phyloP scores from a whole-genome alignment of 1,140 invertebrate genomes.

The Caenorhabditis tropicalis region DNA sequence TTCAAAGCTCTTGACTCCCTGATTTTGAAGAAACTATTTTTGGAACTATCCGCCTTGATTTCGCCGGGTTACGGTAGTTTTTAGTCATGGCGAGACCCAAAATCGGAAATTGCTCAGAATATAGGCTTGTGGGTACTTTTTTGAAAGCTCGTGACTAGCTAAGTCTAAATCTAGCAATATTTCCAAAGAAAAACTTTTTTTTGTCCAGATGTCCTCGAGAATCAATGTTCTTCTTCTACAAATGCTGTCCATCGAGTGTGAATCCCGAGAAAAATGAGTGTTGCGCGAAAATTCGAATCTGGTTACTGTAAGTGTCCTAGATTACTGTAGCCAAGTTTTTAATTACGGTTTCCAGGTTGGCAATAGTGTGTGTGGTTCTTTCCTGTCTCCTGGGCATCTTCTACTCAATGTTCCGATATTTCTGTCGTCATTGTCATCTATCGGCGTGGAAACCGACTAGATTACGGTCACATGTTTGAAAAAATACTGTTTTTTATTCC shows the following conservation, averaged over 20 bases:
- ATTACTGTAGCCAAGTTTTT: background rate
- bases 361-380: background rate
- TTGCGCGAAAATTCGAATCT: background rate
- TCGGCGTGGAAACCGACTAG: background rate
- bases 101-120: background rate
- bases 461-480: background rate
- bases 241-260: background rate
- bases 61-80: too few relatives aligned
- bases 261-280: background rate
- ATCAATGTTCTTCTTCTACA: constrained; percentile 30
- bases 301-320: constrained; percentile 6
- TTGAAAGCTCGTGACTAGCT: too few relatives aligned
- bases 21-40: too few relatives aligned
- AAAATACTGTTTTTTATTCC: background rate
- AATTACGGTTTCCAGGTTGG: background rate
- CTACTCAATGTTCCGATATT: constrained; percentile 22
- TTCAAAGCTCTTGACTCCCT: too few relatives aligned
- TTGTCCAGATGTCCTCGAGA: constrained; percentile 17
- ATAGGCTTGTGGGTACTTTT: too few relatives aligned
- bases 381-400: background rate
- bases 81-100: background rate
- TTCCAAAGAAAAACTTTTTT: too few relatives aligned
- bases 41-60: too few relatives aligned
- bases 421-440: background rate
- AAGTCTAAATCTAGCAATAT: too few relatives aligned